Percentiles rank a stretch among this genome's conserved stretches.
phyloP scores from a whole-genome alignment of 1,140 invertebrate species.

The Helicoverpa zea region DNA sequence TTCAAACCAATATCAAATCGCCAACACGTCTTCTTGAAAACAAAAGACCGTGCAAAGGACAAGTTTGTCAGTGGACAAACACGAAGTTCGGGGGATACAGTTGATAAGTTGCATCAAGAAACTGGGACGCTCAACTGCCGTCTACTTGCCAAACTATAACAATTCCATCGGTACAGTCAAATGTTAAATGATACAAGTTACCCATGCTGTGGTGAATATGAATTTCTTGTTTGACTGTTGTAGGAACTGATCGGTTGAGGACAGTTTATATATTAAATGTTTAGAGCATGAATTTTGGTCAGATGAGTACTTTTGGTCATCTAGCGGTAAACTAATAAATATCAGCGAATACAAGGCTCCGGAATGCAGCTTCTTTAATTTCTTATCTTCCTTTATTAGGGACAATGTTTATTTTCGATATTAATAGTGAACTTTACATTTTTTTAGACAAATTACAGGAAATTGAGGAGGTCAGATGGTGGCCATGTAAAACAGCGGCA shows the following conservation, averaged over 20 bases:
- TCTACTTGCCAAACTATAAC: conserved; percentile 8
- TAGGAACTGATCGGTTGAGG: no score
- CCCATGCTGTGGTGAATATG: not conserved
- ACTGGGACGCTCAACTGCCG: conserved; percentile 26
- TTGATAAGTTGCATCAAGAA: conserved; percentile 16
- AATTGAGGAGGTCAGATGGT: no score
- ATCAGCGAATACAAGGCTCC: no score
- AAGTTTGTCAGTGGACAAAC: conserved; percentile 13
- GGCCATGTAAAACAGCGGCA: no score
- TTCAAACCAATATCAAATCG: not conserved
- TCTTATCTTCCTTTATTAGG: no score
- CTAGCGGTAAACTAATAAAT: no score
- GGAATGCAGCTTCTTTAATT: no score
- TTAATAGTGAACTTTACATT: not conserved
- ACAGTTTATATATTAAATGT: no score
- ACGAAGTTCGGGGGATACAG: conserved; percentile 17
- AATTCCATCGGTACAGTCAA: conserved; percentile 8
- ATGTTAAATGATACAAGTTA: conserved; percentile 23
- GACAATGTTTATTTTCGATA: no score
- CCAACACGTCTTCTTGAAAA: not conserved
- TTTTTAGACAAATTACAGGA: no score
- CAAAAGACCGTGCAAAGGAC: not conserved
- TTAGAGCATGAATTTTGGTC: no score
- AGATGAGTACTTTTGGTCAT: no score
- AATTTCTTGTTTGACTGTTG: not conserved